These are phyloP conservation scores for Dermatemys mawii DNA, from an alignment of 2,113 vertebrate genomes.

Conservation along the genomic window DNA sequence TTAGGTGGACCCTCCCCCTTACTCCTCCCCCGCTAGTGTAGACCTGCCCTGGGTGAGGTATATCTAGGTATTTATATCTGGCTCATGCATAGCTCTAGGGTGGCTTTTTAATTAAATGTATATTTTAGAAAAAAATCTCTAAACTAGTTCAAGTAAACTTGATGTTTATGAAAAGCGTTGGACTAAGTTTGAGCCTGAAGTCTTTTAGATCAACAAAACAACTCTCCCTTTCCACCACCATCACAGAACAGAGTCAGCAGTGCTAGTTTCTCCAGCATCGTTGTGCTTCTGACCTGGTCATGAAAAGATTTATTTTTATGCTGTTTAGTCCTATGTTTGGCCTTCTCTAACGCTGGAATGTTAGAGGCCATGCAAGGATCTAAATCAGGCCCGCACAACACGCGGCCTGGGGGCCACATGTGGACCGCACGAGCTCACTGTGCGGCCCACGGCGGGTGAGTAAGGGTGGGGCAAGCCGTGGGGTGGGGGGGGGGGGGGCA, in stretches of 20 bases:
- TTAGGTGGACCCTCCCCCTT: too few species aligned
- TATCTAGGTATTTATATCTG: slow-evolving; percentile 21
- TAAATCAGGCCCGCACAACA: too few species aligned
- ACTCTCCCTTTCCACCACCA: not conserved
- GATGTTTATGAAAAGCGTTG: not conserved
- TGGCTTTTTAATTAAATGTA: slow-evolving; percentile 17
- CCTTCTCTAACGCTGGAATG: not conserved
- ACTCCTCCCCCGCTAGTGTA: too few species aligned
- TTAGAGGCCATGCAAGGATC: not conserved
- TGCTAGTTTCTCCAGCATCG: not conserved
- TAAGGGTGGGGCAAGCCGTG: too few species aligned
- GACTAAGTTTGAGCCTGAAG: not conserved
- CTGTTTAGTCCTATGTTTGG: not conserved
- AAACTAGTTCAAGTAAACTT: not conserved
- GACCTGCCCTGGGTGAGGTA: not conserved
- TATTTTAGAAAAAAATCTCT: not conserved
- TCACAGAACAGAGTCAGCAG: not conserved
- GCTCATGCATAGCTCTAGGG: not conserved
- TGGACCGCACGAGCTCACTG: too few species aligned
- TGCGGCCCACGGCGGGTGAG: too few species aligned
- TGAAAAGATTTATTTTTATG: not conserved
- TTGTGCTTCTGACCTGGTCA: not conserved
- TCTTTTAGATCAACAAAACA: not conserved
- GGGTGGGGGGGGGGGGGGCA: too few species aligned
- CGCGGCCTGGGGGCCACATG: too few species aligned